Evolutionary conservation across 2,797 vertebrate species (phyloP).

Genomic region (Phalanger gymnotis): DNA sequence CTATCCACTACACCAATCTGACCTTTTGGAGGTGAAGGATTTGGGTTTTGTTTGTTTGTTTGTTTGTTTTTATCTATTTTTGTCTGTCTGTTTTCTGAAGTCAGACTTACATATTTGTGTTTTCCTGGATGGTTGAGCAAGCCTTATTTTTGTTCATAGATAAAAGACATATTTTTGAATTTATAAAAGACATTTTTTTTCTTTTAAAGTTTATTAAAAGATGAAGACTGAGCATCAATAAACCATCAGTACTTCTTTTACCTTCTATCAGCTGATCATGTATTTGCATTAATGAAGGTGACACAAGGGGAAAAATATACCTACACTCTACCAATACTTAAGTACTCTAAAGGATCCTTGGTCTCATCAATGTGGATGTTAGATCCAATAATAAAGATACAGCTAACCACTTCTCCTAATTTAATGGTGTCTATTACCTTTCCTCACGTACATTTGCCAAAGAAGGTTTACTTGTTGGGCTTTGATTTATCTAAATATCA

Average conservation of each 20-base stretch:
- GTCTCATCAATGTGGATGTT: background rate
- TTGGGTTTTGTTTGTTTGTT: too few species aligned
- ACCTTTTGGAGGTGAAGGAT: background rate
- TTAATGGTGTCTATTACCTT: background rate
- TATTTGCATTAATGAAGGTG: background rate
- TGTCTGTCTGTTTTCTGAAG: background rate
- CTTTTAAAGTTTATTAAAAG: background rate
- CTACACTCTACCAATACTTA: background rate
- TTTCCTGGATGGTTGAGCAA: background rate
- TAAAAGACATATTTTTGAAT: background rate
- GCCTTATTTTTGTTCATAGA: background rate
- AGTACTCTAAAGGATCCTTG: background rate
- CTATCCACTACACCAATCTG: background rate
- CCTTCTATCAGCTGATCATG: background rate
- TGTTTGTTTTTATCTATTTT: background rate
- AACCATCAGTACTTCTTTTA: background rate
- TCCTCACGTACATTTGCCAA: background rate
- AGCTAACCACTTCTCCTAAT: background rate
- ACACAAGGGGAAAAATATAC: background rate
- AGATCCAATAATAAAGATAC: background rate
- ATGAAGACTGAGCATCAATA: background rate
- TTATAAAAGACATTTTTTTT: background rate
- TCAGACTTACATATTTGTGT: background rate
- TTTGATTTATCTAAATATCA: background rate
- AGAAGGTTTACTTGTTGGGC: background rate